Percentiles rank a stretch among this genome's conserved stretches.
phyloP scores from a whole-genome alignment of 2,797 vertebrate species.

The Phaenicophaeus curvirostris region DNA sequence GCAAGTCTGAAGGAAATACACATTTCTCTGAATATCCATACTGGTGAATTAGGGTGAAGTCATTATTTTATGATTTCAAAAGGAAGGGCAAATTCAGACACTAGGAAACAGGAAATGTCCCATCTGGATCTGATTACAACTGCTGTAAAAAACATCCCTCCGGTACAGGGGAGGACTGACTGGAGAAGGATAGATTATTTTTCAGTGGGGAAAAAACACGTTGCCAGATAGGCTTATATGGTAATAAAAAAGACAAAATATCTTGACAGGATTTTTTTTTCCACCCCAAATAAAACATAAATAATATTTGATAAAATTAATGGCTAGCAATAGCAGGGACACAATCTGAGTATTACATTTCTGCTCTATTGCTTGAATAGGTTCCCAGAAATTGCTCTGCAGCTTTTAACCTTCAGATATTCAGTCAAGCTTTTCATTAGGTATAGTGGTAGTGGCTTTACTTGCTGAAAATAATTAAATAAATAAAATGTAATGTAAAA shows the following conservation, averaged over 20 bases:
- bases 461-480: background rate
- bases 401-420: background rate
- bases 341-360: background rate
- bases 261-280: background rate
- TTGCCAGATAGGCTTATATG: background rate
- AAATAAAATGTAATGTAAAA: background rate
- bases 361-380: background rate
- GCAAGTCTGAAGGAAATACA: background rate
- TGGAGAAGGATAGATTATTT: background rate
- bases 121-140: constrained; percentile 2
- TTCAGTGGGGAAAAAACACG: background rate
- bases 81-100: background rate
- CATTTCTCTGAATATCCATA: background rate
- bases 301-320: background rate
- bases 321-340: background rate
- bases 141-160: background rate
- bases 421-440: background rate
- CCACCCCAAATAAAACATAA: background rate
- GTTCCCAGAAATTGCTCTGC: background rate
- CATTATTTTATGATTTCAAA: background rate
- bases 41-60: background rate
- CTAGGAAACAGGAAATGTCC: background rate
- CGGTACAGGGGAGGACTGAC: background rate
- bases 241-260: background rate
- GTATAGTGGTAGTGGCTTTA: background rate